Evolutionary conservation across 2,888 invertebrate species (phyloP).

Genomic region (Stenurella melanura): DNA sequence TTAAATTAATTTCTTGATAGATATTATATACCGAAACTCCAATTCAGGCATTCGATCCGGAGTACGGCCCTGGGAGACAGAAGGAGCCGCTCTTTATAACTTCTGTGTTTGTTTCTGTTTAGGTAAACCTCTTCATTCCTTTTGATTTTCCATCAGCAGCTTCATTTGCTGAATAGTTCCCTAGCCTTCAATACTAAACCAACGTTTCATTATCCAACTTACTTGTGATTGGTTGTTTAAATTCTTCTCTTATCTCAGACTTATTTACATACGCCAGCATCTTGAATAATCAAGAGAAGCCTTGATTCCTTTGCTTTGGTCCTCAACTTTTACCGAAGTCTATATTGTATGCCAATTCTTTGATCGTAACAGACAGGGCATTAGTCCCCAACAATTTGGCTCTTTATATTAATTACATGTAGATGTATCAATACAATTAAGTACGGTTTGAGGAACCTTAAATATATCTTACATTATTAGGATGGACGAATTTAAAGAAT

Average conservation of each 20-base stretch:
- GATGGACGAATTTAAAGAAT: background rate
- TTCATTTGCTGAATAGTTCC: constrained; percentile 72
- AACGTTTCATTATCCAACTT: constrained; percentile 70
- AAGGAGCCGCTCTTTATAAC: constrained; percentile 69
- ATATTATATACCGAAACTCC: too few relatives aligned
- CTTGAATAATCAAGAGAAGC: constrained; percentile 58
- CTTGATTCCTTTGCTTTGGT: constrained; percentile 48
- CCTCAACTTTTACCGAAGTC: constrained; percentile 39
- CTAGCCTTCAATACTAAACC: constrained; percentile 67
- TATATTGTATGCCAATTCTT: constrained; percentile 47
- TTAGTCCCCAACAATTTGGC: constrained; percentile 22
- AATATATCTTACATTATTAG: background rate
- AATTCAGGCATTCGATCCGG: background rate
- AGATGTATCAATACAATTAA: constrained; percentile 5
- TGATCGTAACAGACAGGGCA: constrained; percentile 41
- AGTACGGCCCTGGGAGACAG: constrained; percentile 46
- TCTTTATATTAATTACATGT: constrained; percentile 21
- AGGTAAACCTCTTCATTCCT: constrained; percentile 71
- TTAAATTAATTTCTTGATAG: too few relatives aligned
- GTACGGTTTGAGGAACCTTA: background rate
- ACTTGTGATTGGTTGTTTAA: constrained; percentile 70
- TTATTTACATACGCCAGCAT: constrained; percentile 68
- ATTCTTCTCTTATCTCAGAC: constrained; percentile 71
- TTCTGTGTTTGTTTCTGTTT: constrained; percentile 72
- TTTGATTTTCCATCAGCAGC: constrained; percentile 72